Base-by-base conservation (phyloP, 92 coral and sea anemone species). In the Paragorgia papillata region DNA sequence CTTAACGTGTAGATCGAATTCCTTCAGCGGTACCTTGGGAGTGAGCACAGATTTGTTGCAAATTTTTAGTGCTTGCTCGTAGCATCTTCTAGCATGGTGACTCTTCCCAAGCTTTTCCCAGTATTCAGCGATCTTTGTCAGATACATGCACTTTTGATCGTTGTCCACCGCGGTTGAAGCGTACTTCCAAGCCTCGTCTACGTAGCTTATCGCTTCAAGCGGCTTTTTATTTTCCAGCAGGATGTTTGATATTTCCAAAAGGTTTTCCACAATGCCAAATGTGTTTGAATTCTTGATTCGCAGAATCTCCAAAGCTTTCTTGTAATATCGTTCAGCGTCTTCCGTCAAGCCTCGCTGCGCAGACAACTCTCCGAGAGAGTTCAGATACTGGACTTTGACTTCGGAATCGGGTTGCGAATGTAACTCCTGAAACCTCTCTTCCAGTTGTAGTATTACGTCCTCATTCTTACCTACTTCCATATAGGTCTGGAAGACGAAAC, bases 251-350 rank as follows among this genome's bases (percentile, higher is more conserved):
- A 30, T 30, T 19, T 30, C 48, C 25, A 62, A 9, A 19, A 62
- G 69, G 18, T 9, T 30, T 35, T 34, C 0, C 28, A 62, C 69
- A 22, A 62, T 62, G 25, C 33, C 19, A 21, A 62, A 15, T 19
- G 12, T 35, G 21, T 33, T 30, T 15, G 10, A 46, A 13, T 62
- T 68, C 33, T 21, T 68, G 2, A 7, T 18, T 27, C 34, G 27
- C 24, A 44, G 59, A 49, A 49, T 29, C 3, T 68, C 43, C 25
- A 68, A 29, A 10, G 58, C 75, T 7, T 48, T 44, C 50, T 68
- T 68, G 60, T 68, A 68, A 68, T 68, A 68, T 2, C 29, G 32
- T 48, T 68, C 75, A 29, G 58, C 40, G 26, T 68, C 59, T 26
- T 13, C 12, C 41, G 25, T 21, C 8, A 46, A 48, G 37, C 75